Conservation (phyloP, 2,797 vertebrate species). For the Centroberyx gerrardi region DNA sequence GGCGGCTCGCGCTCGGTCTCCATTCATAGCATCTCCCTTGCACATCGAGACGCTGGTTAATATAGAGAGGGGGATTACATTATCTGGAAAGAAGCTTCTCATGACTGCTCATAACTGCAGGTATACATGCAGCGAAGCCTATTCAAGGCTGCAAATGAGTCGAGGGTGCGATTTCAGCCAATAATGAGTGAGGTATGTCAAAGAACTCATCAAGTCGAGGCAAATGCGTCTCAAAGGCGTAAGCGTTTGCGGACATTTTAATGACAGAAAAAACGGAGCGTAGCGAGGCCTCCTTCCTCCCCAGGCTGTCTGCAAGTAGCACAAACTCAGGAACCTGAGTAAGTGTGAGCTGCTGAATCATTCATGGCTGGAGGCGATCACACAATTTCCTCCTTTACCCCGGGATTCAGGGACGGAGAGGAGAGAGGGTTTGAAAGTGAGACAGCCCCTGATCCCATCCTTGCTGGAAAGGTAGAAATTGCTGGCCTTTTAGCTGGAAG, state of each 20-base stretch:
- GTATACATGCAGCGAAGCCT: slow-evolving; percentile 12
- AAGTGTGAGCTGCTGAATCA: slow-evolving; percentile 69
- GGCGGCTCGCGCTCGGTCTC: not conserved
- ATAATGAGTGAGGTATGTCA: slow-evolving; percentile 17
- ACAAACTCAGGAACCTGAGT: slow-evolving; percentile 57
- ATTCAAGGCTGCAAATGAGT: slow-evolving; percentile 35
- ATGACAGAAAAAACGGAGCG: slow-evolving; percentile 4
- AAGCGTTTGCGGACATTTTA: slow-evolving; percentile 21
- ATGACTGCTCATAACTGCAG: slow-evolving; percentile 34
- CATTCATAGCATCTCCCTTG: slow-evolving; percentile 23
- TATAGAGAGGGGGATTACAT: slow-evolving; percentile 51
- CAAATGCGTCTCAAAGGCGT: slow-evolving; percentile 11
- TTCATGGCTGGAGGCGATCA: slow-evolving; percentile 63
- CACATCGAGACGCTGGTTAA: slow-evolving; percentile 39
- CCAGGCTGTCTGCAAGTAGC: slow-evolving; percentile 42
- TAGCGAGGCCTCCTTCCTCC: slow-evolving; percentile 35
- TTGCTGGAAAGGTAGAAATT: slow-evolving; percentile 34
- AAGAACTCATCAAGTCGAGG: slow-evolving; percentile 30
- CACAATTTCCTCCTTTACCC: slow-evolving; percentile 48
- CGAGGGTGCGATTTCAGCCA: slow-evolving; percentile 35
- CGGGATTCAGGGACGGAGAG: slow-evolving; percentile 50
- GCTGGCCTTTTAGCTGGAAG: slow-evolving; percentile 28
- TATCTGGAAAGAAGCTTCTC: slow-evolving; percentile 42
- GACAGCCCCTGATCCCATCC: slow-evolving; percentile 25
- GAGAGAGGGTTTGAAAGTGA: slow-evolving; percentile 39